A percentile compares a stretch with the other conserved stretches of the same genome.
Evolutionary conservation across 92 coral and sea anemone genomes (phyloP).

Genomic region (Plumapathes pennacea): DNA sequence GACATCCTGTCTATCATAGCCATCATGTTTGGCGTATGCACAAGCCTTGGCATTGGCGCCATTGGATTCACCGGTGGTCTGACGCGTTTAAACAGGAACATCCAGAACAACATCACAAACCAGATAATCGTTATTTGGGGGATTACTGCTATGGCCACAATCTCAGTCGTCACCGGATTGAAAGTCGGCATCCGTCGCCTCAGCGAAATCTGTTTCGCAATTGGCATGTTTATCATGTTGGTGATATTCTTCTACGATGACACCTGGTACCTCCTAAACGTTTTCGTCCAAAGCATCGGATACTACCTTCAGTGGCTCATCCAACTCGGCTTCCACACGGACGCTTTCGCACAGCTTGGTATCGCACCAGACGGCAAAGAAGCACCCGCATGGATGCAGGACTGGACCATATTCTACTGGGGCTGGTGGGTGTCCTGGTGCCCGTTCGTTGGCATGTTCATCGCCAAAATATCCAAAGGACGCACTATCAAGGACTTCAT

Average conservation of each 20-base stretch:
- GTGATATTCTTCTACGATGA: conserved; percentile 80
- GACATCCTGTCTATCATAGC: conserved; percentile 74
- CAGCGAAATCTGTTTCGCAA: conserved; percentile 81
- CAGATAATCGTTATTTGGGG: conserved; percentile 89
- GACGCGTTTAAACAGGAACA: conserved; percentile 63
- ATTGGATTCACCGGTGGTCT: conserved; percentile 70
- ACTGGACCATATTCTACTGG: conserved; percentile 95
- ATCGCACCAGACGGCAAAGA: conserved; percentile 83
- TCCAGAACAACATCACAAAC: conserved; percentile 44
- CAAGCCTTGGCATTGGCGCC: conserved; percentile 89
- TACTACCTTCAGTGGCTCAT: conserved; percentile 82
- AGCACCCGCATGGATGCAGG: conserved; percentile 80
- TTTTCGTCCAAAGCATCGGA: conserved; percentile 81
- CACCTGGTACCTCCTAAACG: conserved; percentile 84
- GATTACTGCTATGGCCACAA: conserved; percentile 77
- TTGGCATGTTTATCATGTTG: conserved; percentile 85
- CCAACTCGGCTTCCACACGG: conserved; percentile 92
- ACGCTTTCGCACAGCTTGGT: conserved; percentile 86
- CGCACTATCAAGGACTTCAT: conserved; percentile 82
- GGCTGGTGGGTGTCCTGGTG: conserved; percentile 99
- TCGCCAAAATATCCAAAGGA: conserved; percentile 85
- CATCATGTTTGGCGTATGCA: conserved; percentile 95
- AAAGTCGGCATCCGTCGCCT: conserved; percentile 89
- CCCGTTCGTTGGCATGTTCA: conserved; percentile 90
- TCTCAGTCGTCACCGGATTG: conserved; percentile 86